A percentile compares a stretch with the other conserved stretches of the same genome.
These are phyloP conservation scores for Zingel zingel DNA, from an alignment of 2,113 vertebrate genomes.

Conservation along the genomic window DNA sequence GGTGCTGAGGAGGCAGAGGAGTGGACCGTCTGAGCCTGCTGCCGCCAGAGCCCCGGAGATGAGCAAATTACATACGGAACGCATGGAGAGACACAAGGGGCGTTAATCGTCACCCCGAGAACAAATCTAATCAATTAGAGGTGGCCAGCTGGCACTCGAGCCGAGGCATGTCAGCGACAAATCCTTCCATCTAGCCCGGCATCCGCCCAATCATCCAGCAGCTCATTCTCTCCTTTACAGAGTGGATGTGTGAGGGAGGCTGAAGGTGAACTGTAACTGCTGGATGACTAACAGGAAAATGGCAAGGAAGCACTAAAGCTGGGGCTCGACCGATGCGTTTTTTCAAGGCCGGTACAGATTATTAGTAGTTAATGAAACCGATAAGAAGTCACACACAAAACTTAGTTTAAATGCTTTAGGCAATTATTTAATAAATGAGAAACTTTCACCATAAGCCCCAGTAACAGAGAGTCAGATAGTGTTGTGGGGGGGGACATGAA, in stretches of 20 bases:
- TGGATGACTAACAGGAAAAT: not conserved
- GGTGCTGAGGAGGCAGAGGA: constrained; percentile 8
- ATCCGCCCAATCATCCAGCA: not conserved
- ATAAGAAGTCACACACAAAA: too few species aligned
- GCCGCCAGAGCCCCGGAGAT: constrained; percentile 22
- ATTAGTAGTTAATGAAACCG: too few species aligned
- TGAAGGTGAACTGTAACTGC: not conserved
- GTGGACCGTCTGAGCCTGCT: not conserved
- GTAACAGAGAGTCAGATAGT: too few species aligned
- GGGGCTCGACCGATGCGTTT: too few species aligned
- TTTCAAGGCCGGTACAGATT: too few species aligned
- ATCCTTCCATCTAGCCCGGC: constrained; percentile 32
- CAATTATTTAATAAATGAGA: too few species aligned
- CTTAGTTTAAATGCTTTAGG: too few species aligned
- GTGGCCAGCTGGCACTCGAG: constrained; percentile 60
- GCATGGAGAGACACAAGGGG: constrained; percentile 17
- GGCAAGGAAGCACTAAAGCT: not conserved
- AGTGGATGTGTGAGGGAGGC: not conserved
- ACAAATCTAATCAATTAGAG: constrained; percentile 70
- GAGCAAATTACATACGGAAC: constrained; percentile 50
- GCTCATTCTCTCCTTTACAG: constrained; percentile 9
- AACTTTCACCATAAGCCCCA: too few species aligned
- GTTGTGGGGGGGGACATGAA: too few species aligned
- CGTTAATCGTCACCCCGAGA: constrained; percentile 42
- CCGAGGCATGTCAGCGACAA: constrained; percentile 53